Evolutionary conservation across 2,797 vertebrate genomes (phyloP), one percentile per base, ranked within the genome.

Genomic region (Hippocampus kuda): DNA sequence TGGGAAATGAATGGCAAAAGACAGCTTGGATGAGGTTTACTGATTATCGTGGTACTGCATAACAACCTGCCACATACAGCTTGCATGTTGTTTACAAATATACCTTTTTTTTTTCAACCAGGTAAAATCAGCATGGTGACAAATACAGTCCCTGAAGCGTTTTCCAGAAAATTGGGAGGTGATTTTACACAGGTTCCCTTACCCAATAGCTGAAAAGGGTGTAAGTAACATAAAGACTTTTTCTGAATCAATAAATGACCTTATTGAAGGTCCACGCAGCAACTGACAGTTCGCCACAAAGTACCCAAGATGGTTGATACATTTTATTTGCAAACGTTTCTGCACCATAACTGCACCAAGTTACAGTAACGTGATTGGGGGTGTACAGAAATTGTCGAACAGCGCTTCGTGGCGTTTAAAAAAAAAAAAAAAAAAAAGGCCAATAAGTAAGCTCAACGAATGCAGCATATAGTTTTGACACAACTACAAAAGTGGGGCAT

Each of bases 1-100:
- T 64, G 46, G 62, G 41, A 67, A 67, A 74, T 68, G 9, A 68
- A 67, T 67, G 65, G 34, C 24, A 68, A 66, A 66, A 66, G 1
- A 18, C 44, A 4, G 46, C 6, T 44, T 42, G 10, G 44, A 13
- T 27, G 42, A 27, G 15, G 41, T 5, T 13, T 65, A 49, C 24
- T 30, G 65, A 5, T 44, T 26, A 12, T 7, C n/a, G 18, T 26
- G 41, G 60, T 12, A 20, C 12, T 62, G 34, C 30, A 30, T 62
- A 30, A 38, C 20, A 34, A 61, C 0, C 1, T 1, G 59, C 18
- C 2, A n/a, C 22, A 20, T 15, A 15, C 27, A 20, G 44, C 13
- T 46, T 46, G 54, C 54, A 54, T 11, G 54, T 16, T 15, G 13
- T 59, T 60, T 15, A 34, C 15, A 60, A 16, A 60, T 18, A 57